These are phyloP conservation scores for Lepidochrysops patricia DNA, from an alignment of 2,888 invertebrate genomes.

Conservation along the genomic window DNA sequence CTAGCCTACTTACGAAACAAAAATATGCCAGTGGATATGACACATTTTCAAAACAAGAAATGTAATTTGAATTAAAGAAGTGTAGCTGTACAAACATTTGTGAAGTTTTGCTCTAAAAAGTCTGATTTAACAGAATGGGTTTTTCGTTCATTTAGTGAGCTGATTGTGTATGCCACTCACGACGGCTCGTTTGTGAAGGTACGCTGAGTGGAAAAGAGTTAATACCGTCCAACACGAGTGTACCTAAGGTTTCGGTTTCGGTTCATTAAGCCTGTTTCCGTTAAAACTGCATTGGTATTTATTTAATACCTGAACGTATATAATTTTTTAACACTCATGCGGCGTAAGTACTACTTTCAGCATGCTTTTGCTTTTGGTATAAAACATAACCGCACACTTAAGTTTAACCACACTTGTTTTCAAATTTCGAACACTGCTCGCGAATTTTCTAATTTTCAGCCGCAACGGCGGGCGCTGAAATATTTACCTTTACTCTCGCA, in stretches of 20 bases:
- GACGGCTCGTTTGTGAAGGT: conserved; percentile 61
- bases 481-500: no score
- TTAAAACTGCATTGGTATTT: conserved; percentile 19
- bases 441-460: no score
- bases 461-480: no score
- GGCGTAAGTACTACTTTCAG: no score
- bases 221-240: conserved; percentile 44
- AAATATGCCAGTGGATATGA: no score
- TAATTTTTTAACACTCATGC: no score
- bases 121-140: conserved; percentile 29
- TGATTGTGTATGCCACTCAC: conserved; percentile 59
- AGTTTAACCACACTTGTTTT: no score
- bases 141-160: conserved; percentile 27
- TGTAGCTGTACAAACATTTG: conserved; percentile 11
- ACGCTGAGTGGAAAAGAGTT: conserved; percentile 65
- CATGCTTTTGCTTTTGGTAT: no score
- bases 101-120: conserved; percentile 18
- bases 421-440: no score
- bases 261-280: conserved; percentile 33
- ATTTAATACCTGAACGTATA: conserved; percentile 8
- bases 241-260: conserved; percentile 31
- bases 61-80: background rate
- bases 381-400: no score
- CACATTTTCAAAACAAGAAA: no score
- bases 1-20: no score